Evolutionary conservation across 2,797 vertebrate genomes (phyloP), one percentile per base, ranked within the genome.

Genomic region (Sebastes oblongus): DNA sequence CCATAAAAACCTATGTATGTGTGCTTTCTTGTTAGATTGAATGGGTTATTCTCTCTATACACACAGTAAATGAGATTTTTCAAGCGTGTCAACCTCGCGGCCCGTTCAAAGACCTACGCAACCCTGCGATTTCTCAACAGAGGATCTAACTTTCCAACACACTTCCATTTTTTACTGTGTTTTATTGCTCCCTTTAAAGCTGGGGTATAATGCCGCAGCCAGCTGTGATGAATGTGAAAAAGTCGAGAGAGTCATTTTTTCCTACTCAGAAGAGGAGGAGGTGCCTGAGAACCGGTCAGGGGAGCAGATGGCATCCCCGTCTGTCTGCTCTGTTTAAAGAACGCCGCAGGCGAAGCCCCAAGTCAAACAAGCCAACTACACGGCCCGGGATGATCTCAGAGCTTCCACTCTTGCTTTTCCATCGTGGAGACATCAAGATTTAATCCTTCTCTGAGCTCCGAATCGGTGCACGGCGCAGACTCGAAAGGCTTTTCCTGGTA

Each of bases 271-370:
- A 2, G 66, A 81, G 54, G 72, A 82, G 32, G 79, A 76, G 67
- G 80, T 59, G 78, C 80, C 72, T 69, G 78, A 64, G 83, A 83
- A 62, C 32, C 27, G 83, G 86, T 86, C 83, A 67, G 75, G 55
- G 22, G 64, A 90, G 78, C 88, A 92, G 86, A 92, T 91, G 85
- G 91, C 86, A 29, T 86, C 85, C 78, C 90, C 85, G 73, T 89
- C 87, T 90, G 91, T 84, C 88, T 87, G 84, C 36, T 86, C 76
- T 83, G 88, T 91, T 91, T 84, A 84, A 91, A 90, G 78, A 88
- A 73, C 83, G 50, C 90, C 16, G 81, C 87, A 80, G 89, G 91
- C 85, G 10, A 81, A 75, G 83, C 85, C 81, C 67, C 82, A 70
- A 92, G 83, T 83, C 78, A 86, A 81, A 93, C 89, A 87, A 81